Conservation (phyloP, 2,113 vertebrate genomes). For the Grammomys surdaster region DNA sequence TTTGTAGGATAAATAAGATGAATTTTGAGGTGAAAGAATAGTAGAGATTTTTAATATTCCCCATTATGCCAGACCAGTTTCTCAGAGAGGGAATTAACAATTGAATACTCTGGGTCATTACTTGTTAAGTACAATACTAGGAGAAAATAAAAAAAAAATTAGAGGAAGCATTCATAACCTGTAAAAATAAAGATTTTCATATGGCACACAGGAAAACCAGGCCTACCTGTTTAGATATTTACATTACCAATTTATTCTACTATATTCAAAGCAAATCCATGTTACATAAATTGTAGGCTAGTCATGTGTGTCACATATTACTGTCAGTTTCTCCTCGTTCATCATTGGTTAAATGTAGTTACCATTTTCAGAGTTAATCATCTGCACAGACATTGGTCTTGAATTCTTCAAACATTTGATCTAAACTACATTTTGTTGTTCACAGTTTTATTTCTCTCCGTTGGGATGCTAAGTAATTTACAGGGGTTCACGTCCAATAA, state of each 20-base stretch:
- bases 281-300: neutral
- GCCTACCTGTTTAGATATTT: neutral
- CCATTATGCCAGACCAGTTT: neutral
- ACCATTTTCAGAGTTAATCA: too few relatives aligned
- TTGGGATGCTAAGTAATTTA: neutral
- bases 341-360: neutral
- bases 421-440: neutral
- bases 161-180: neutral
- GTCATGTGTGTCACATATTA: neutral
- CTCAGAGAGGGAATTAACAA: neutral
- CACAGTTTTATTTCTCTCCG: neutral
- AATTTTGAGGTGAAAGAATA: neutral
- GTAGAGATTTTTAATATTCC: neutral
- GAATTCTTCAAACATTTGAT: neutral
- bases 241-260: neutral
- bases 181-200: neutral
- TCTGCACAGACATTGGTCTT: neutral
- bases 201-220: neutral
- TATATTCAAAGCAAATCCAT: neutral
- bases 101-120: neutral
- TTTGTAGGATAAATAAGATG: neutral
- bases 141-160: neutral
- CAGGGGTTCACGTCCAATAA: neutral
- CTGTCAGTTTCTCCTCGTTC: neutral
- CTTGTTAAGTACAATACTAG: neutral